Base-by-base conservation (phyloP, 2,113 vertebrate genomes). In the Carettochelys insculpta region DNA sequence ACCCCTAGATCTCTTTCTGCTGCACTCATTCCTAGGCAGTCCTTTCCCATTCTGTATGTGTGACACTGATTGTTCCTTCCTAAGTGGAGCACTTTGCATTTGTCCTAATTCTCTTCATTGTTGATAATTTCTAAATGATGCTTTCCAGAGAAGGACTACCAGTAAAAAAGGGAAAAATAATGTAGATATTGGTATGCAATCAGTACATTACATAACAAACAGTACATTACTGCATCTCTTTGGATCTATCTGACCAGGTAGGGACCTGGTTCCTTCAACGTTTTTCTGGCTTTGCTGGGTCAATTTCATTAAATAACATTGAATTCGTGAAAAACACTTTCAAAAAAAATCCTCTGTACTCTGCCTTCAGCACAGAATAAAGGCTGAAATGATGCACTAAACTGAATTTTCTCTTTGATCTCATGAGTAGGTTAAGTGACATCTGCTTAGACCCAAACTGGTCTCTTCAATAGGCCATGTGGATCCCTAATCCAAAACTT, bases 181-280 rank as follows among this genome's bases (percentile, higher is more conserved):
- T 41, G 65, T 61, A 43, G n/a, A 14, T 2, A 22, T 0, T 5
- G 41, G 27, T 51, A 17, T 3, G 22, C 52, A 6, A 7, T 2
- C 5, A 52, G 31, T 77, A 77, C n/a, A 71, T 56, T 56, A 56
- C 54, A 56, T 11, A 68, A 65, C n/a, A 20, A 16, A 3, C 17
- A 20, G 34, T 38, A 68, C 61, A 38, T 68, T 68, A 38, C 71
- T 29, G 14, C 1, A 19, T 1, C 16, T 4, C 0, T 58, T 43
- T 61, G 41, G 48, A 38, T 58, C 50, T 38, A 48, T 22, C 13
- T 16, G 29, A 3, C n/a, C 77, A 12, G 11, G 29, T 54, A 51
- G 25, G 17, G 11, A 27, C 5, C 14, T 24, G 16, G 47, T 16
- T 20, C 34, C 76, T n/a, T 65, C n/a, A 65, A 65, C 34, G 38